These are phyloP conservation scores for Variabilichromis moorii DNA, from an alignment of 2,113 vertebrate species.

Conservation along the genomic window DNA sequence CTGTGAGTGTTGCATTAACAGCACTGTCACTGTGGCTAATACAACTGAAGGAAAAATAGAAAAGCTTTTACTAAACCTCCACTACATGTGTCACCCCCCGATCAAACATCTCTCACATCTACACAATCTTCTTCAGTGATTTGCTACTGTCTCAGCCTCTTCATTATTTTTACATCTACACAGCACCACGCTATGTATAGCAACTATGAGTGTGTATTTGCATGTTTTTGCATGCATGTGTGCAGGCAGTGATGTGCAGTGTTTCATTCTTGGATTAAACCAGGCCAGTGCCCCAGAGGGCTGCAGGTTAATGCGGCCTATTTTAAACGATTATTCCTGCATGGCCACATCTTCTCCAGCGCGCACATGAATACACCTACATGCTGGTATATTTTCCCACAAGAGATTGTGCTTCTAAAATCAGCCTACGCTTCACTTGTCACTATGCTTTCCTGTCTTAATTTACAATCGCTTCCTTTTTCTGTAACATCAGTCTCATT, in stretches of 20 bases:
- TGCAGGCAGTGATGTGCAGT: neutral
- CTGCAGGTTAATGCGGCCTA: conserved; percentile 68
- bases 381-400: neutral
- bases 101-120: neutral
- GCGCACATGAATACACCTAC: neutral
- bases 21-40: neutral
- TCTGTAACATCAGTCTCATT: neutral
- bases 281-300: conserved; percentile 59
- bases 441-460: neutral
- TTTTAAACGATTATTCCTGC: conserved; percentile 62
- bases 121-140: neutral
- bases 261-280: conserved; percentile 54
- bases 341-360: conserved; percentile 36
- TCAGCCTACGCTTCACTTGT: neutral
- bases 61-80: neutral
- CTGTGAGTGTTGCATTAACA: neutral
- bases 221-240: conserved; percentile 2
- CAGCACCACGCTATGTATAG: neutral
- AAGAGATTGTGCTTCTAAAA: neutral
- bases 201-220: neutral
- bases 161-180: neutral
- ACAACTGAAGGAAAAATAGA: neutral
- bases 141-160: neutral
- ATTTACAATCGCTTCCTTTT: neutral
- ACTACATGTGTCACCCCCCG: neutral